These are phyloP conservation scores for Aldrovandia affinis DNA, from an alignment of 2,797 vertebrate species.

Conservation along the genomic window DNA sequence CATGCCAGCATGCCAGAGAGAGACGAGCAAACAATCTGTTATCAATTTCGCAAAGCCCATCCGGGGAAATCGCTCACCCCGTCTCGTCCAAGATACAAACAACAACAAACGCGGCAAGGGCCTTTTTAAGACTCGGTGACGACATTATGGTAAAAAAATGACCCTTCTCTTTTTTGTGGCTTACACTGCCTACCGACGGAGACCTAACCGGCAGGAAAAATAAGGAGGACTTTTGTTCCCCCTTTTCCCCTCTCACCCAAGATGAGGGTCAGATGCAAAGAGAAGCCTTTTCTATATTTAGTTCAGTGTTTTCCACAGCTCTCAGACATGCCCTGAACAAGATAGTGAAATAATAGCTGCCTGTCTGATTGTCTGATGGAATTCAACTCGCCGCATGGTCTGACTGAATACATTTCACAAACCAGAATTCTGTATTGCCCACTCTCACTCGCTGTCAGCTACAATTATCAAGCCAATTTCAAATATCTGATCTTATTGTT, in stretches of 20 bases:
- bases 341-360: neutral
- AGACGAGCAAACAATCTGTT: conserved; percentile 81
- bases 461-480: neutral
- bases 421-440: neutral
- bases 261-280: conserved; percentile 66
- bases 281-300: conserved; percentile 72
- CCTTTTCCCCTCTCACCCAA: conserved; percentile 59
- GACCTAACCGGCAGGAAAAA: conserved; percentile 44
- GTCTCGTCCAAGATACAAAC: conserved; percentile 87
- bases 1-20: conserved; percentile 74
- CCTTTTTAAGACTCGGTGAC: conserved; percentile 84
- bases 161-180: conserved; percentile 71
- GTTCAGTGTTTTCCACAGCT: conserved; percentile 48
- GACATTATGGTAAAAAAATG: conserved; percentile 72
- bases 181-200: conserved; percentile 63
- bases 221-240: conserved; percentile 57
- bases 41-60: conserved; percentile 86
- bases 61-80: conserved; percentile 76
- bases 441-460: neutral
- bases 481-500: neutral
- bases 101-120: conserved; percentile 83
- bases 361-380: neutral
- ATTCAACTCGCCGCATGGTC: neutral
- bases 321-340: conserved; percentile 33
- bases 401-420: conserved; percentile 2